Base-by-base conservation (phyloP, 2,797 vertebrate genomes). In the Sandelia bainsii region DNA sequence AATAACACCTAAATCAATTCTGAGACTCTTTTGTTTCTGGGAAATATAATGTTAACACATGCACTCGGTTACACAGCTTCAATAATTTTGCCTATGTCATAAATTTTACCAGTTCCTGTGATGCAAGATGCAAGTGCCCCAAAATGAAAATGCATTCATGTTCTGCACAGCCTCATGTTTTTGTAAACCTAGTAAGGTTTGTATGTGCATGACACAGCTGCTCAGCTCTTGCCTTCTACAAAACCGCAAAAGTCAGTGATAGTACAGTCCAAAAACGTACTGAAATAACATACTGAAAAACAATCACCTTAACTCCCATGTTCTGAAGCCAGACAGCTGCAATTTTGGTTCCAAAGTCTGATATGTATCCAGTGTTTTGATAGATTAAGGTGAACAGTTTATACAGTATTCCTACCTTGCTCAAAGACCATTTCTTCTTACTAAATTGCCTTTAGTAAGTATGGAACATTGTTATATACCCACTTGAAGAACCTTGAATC, bases 291-390 rank as follows among this genome's bases (percentile, higher is more conserved):
- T 39, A 39, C 48, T 71, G 54, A 48, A 81, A 64, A 83, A 45
- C 37, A 46, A 62, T 77, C 42, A 57, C 44, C 14, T 44, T 63
- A 12, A 62, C 40, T 67, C 12, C 12, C 50, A 52, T 52, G 7
- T 62, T 69, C 53, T 66, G 42, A 13, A 51, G 52, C 61, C 63
- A 80, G n/a, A 67, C 48, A 71, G 65, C 56, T 81, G 51, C 49
- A 27, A 0, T 16, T 3, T 8, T 25, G 17, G 12, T 39, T n/a
- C 12, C 27, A 51, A 61, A 52, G 45, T 72, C n/a, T 32, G 11
- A 68, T 32, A 46, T 67, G 40, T 52, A 61, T 76, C 23, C 34
- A 74, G 48, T 52, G 53, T 72, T 70, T 20, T 51, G 25, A 57
- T 16, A 40, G 13, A 40, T 32, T 17, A 71, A 52, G 7, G 46